Evolutionary conservation across 2,888 invertebrate species (phyloP).

Genomic region (Cantharis rufa): DNA sequence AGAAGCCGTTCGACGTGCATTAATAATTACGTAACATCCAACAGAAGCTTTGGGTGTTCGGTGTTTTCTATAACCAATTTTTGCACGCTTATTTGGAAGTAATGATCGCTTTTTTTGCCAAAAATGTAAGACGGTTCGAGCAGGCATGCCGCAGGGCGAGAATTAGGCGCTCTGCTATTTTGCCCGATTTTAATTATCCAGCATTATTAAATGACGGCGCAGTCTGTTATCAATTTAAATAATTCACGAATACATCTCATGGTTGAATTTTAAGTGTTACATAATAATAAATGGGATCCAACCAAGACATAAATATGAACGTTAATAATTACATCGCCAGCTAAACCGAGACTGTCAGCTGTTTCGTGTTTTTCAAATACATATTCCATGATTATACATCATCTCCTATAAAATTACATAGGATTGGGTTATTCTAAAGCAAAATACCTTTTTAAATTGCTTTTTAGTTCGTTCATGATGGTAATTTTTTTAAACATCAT

Average conservation of each 20-base stretch:
- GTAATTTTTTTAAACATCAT: neutral
- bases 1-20: neutral
- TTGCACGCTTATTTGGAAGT: neutral
- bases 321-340: conserved; percentile 20
- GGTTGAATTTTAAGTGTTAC: neutral
- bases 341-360: conserved; percentile 15
- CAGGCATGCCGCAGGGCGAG: neutral
- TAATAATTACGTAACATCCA: neutral
- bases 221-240: neutral
- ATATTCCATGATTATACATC: neutral
- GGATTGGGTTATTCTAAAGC: neutral
- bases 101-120: neutral
- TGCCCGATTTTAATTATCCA: neutral
- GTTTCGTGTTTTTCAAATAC: neutral
- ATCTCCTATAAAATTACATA: neutral
- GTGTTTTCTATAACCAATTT: neutral
- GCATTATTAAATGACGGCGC: neutral
- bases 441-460: neutral
- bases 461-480: neutral
- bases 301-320: conserved; percentile 11
- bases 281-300: neutral
- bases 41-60: neutral
- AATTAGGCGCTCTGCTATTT: neutral
- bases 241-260: neutral
- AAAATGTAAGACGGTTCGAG: neutral